Evolutionary conservation across 2,888 invertebrate genomes (phyloP), one percentile per base, ranked within the genome.

Genomic region (Caenorhabditis japonica): DNA sequence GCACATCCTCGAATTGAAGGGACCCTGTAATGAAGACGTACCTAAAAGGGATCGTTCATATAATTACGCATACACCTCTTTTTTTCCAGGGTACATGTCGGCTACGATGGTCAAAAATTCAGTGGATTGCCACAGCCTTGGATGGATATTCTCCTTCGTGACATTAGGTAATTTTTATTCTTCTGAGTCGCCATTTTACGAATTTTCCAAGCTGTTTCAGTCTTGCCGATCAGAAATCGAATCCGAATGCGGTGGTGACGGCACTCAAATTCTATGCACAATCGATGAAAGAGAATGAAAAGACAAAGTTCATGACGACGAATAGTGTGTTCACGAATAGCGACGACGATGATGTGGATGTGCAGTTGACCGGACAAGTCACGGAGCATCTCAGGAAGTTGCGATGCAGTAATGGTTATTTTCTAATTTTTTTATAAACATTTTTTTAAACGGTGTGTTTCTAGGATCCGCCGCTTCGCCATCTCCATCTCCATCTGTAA

Each of bases 241-340:
- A 96, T 89, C 95, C 95, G 2, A 92, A 92, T 84, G 82, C 83
- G 1, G 82, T 83, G 8, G 91, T 94, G 61, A 93, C 94, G 87
- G 96, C 95, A 25, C 92, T 96, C 56, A 94, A 94, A 86, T 94
- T 92, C 87, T 94, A 94, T 88, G 93, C 94, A 19, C 74, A 79
- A 5, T 78, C 84, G 15, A 69, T 84, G 59, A 84, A 85, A 53
- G 80, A 82, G 44, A 82, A 82, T 36, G 78, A 85, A 49, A 72
- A 79, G 47, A 83, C 82, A 13, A 85, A 83, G 61, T 85, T 83
- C 55, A 83, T 85, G 83, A 81, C 81, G 46, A 77, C 83, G 12
- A 84, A 83, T 36, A 75, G 75, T 52, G 76, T 80, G 10, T 80
- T 78, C 49, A 78, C 68, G 34, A 74, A 78, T 25, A 76, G 75